Conservation (phyloP, 2,113 vertebrate genomes). For the Origma solitaria region DNA sequence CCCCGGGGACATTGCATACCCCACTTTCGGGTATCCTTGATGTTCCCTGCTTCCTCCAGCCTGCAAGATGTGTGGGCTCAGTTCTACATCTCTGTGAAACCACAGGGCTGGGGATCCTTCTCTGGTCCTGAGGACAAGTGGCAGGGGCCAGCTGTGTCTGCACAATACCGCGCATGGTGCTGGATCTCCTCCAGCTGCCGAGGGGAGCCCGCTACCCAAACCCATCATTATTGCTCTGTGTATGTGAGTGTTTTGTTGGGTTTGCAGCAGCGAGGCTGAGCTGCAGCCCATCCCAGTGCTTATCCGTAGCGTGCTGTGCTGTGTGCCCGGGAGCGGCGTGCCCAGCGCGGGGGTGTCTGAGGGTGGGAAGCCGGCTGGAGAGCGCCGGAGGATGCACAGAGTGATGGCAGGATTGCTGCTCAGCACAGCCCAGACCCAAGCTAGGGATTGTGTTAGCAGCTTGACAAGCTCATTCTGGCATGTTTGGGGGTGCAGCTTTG, state of each 20-base stretch:
- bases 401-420: neutral
- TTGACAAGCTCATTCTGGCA: neutral
- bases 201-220: neutral
- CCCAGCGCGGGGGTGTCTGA: neutral
- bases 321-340: neutral
- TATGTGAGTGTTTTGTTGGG: neutral
- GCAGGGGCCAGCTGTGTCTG: neutral
- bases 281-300: neutral
- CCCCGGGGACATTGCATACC: rapidly evolving
- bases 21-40: neutral
- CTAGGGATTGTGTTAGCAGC: neutral
- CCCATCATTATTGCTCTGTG: neutral
- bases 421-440: neutral
- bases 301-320: neutral
- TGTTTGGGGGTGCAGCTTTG: neutral
- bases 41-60: neutral
- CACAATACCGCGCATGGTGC: rapidly evolving
- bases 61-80: neutral
- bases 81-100: neutral
- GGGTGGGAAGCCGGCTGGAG: neutral
- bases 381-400: rapidly evolving
- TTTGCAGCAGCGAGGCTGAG: neutral
- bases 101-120: neutral
- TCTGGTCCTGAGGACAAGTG: neutral
- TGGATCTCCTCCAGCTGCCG: neutral